A percentile compares a stretch with the other conserved stretches of the same genome.
Conservation (phyloP, 1,140 invertebrate genomes). For the Cotesia typhae region DNA sequence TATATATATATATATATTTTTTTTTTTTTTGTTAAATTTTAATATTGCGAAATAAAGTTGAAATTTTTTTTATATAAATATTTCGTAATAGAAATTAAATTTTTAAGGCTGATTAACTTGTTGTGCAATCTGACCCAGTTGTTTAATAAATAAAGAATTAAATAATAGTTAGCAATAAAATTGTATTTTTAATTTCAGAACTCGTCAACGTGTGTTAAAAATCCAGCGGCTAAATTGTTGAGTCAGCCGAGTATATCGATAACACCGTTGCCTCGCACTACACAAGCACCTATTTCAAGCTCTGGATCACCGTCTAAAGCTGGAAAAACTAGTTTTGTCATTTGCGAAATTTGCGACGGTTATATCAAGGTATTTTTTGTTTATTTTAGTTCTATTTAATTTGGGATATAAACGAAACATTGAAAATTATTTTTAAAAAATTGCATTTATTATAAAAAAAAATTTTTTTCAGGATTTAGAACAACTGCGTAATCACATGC, state of each 20-base stretch:
- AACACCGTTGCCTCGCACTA: slow-evolving; percentile 81
- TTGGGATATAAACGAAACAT: neutral
- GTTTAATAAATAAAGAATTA: slow-evolving; percentile 55
- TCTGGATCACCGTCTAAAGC: slow-evolving; percentile 64
- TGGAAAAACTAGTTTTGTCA: slow-evolving; percentile 85
- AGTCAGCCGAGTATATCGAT: slow-evolving; percentile 90
- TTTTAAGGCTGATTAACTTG: neutral
- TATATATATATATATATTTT: slow-evolving; percentile 37
- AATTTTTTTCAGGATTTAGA: slow-evolving; percentile 76
- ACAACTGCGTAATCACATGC: slow-evolving; percentile 92
- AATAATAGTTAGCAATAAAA: slow-evolving; percentile 61
- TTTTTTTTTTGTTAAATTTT: slow-evolving; percentile 24
- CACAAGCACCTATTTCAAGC: slow-evolving; percentile 61
- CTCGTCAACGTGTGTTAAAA: slow-evolving; percentile 64
- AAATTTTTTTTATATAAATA: too few relatives aligned
- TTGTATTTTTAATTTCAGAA: slow-evolving; percentile 58
- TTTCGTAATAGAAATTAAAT: neutral
- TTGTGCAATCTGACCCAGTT: slow-evolving; percentile 27
- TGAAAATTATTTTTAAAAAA: slow-evolving; percentile 14
- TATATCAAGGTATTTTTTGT: slow-evolving; percentile 79
- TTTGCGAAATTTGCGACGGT: slow-evolving; percentile 95
- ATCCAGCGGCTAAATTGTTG: slow-evolving; percentile 68
- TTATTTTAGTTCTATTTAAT: slow-evolving; percentile 12
- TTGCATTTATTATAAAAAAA: neutral
- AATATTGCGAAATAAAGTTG: too few relatives aligned